Conservation (phyloP, 2,888 invertebrate genomes). For the Timandra comae region DNA sequence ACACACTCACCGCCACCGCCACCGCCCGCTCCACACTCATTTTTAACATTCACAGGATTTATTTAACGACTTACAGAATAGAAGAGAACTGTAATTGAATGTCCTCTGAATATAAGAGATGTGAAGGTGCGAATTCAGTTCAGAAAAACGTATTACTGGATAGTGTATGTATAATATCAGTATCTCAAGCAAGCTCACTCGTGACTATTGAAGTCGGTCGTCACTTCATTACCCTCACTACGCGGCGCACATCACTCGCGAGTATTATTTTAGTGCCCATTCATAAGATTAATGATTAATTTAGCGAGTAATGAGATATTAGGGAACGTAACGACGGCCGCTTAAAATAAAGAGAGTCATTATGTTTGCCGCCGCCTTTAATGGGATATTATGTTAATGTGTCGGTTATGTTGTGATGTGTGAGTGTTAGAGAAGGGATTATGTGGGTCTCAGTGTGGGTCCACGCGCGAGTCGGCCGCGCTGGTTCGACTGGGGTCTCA, state of each 20-base stretch:
- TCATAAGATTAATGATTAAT: neutral
- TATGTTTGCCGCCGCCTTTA: neutral
- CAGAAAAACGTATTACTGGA: no score
- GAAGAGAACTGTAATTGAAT: no score
- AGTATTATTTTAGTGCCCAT: neutral
- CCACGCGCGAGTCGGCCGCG: neutral
- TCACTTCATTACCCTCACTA: neutral
- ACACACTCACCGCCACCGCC: neutral
- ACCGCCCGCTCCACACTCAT: no score
- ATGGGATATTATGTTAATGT: neutral
- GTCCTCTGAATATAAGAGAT: no score
- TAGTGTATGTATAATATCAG: no score
- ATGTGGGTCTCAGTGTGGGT: neutral
- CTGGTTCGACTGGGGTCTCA: slow-evolving; percentile 2
- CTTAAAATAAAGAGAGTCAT: neutral
- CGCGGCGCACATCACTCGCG: neutral
- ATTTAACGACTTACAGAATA: no score
- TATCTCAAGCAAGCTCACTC: no score
- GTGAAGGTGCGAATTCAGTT: no score
- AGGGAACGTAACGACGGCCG: neutral
- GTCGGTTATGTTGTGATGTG: neutral
- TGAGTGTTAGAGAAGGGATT: neutral
- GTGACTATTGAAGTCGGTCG: no score
- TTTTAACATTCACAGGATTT: no score
- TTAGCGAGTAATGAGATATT: neutral